phyloP scores from a whole-genome alignment of 2,888 invertebrate genomes.

The Caenorhabditis sinica region DNA sequence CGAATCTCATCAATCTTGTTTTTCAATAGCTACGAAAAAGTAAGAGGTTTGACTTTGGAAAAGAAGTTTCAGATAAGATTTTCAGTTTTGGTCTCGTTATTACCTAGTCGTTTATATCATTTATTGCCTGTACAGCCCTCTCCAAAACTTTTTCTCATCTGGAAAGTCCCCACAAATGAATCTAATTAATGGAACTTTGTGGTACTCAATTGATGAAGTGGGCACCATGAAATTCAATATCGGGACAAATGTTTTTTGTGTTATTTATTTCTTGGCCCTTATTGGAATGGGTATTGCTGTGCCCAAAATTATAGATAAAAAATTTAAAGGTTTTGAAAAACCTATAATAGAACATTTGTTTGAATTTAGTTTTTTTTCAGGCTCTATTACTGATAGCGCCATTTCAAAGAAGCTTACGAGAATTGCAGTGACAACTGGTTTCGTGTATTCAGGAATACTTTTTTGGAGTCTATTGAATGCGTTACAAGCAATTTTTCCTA shows the following conservation, averaged over 20 bases:
- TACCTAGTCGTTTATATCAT: neutral
- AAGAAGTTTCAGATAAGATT: neutral
- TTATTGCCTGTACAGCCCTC: neutral
- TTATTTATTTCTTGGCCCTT: neutral
- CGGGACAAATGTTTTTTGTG: neutral
- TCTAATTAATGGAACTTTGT: neutral
- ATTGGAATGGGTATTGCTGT: neutral
- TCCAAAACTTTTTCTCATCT: neutral
- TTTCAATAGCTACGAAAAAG: neutral
- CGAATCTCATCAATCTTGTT: neutral
- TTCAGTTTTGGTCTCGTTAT: constrained; percentile 5
- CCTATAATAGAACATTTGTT: neutral
- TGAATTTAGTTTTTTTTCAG: neutral
- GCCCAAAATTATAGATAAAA: neutral
- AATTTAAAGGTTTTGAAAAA: neutral
- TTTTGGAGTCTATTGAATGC: constrained; percentile 1
- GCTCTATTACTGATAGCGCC: neutral
- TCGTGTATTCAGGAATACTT: constrained; percentile 19
- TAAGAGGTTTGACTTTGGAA: neutral
- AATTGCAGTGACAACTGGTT: constrained; percentile 13
- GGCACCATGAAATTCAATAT: neutral
- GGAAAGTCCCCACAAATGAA: neutral
- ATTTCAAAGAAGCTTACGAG: constrained; percentile 26
- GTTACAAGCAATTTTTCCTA: neutral
- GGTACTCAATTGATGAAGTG: neutral